These are phyloP conservation scores for Climacteris rufus DNA, from an alignment of 2,113 vertebrate genomes.

Conservation along the genomic window DNA sequence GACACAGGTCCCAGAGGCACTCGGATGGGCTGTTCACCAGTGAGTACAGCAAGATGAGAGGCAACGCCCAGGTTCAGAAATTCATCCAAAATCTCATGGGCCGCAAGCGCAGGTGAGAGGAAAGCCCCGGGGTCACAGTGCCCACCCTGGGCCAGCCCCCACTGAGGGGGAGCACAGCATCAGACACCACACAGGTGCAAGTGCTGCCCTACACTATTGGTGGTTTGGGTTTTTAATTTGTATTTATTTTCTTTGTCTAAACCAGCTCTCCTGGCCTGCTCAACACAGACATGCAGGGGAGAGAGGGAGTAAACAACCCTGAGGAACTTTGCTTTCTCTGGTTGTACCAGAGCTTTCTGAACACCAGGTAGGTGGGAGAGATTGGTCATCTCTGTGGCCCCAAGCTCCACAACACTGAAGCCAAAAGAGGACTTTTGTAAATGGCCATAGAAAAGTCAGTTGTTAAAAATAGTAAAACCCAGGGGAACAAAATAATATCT, in stretches of 20 bases:
- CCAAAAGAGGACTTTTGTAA: neutral
- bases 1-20: conserved; percentile 63
- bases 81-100: conserved; percentile 66
- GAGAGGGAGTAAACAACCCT: neutral
- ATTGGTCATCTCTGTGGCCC: neutral
- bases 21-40: conserved; percentile 73
- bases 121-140: neutral
- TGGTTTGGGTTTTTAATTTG: neutral
- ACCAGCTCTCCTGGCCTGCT: neutral
- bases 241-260: neutral
- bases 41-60: conserved; percentile 72
- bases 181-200: neutral
- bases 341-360: conserved; percentile 59
- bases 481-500: neutral
- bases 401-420: neutral
- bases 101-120: conserved; percentile 61
- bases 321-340: conserved; percentile 30
- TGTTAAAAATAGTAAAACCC: neutral
- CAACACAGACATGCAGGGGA: neutral
- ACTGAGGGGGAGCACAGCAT: too few species aligned
- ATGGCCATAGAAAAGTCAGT: neutral
- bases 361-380: conserved; percentile 23
- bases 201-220: neutral
- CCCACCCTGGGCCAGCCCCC: accelerated
- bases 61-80: conserved; percentile 57